Evolutionary conservation across 1,140 invertebrate species (phyloP).

Genomic region (Drosophila auraria): DNA sequence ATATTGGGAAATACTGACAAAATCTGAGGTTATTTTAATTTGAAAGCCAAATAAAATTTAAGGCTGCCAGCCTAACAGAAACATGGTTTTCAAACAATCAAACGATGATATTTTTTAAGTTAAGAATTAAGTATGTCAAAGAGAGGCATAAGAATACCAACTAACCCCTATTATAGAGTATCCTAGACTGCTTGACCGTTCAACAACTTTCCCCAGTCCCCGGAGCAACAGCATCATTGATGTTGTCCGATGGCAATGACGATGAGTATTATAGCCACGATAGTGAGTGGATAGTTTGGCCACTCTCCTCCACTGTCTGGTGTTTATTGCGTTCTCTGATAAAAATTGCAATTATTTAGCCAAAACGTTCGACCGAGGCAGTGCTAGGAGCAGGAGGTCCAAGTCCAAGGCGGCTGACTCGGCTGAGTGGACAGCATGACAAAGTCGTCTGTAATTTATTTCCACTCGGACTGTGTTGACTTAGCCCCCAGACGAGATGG

Average conservation of each 20-base stretch:
- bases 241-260: constrained; percentile 57
- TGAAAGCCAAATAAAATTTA: too few relatives aligned
- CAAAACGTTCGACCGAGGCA: constrained; percentile 48
- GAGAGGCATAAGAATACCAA: neutral
- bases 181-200: neutral
- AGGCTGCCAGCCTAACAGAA: too few relatives aligned
- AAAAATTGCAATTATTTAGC: constrained; percentile 83
- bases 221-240: constrained; percentile 47
- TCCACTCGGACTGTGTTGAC: constrained; percentile 60
- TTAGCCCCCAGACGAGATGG: constrained; percentile 43
- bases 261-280: constrained; percentile 74
- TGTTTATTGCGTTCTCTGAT: constrained; percentile 74
- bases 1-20: too few relatives aligned
- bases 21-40: too few relatives aligned
- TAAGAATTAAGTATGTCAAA: too few relatives aligned
- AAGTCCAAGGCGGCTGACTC: constrained; percentile 24
- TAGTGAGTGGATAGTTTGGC: constrained; percentile 45
- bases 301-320: constrained; percentile 48
- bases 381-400: constrained; percentile 8
- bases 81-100: too few relatives aligned
- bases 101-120: too few relatives aligned
- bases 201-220: constrained; percentile 43
- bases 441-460: constrained; percentile 82
- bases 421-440: constrained; percentile 69
- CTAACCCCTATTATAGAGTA: neutral